Percentiles rank a stretch among this genome's conserved stretches.
phyloP scores from a whole-genome alignment of 2,113 vertebrate genomes.

The Elephas maximus region DNA sequence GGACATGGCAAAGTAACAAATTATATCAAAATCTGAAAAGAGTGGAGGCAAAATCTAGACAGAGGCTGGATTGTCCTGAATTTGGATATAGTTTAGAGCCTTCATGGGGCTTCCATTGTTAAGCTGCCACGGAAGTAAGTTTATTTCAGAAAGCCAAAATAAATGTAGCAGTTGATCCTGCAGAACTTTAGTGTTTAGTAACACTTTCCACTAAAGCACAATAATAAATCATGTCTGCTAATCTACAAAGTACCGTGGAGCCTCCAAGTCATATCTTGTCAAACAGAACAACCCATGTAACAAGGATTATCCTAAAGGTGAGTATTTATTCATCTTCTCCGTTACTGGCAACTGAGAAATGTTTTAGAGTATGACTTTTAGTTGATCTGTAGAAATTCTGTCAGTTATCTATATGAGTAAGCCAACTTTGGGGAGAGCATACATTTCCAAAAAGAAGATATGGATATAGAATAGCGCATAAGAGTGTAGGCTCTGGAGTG shows the following conservation, averaged over 20 bases:
- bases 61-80: conserved; percentile 50
- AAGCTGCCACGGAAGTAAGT: neutral
- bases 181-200: conserved; percentile 47
- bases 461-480: neutral
- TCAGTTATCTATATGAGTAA: neutral
- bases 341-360: neutral
- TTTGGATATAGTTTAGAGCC: conserved; percentile 48
- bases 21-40: conserved; percentile 63
- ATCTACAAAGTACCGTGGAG: neutral
- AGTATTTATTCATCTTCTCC: neutral
- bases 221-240: neutral
- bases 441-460: neutral
- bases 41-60: conserved; percentile 7
- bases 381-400: neutral
- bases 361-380: neutral
- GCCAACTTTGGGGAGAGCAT: neutral
- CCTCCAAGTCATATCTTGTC: neutral
- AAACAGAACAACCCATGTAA: neutral
- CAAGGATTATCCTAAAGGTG: neutral
- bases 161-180: neutral
- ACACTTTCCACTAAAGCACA: neutral
- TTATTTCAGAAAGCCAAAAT: conserved; percentile 27
- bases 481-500: neutral
- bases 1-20: conserved; percentile 66
- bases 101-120: neutral